A percentile compares a stretch with the other conserved stretches of the same genome.
These are phyloP conservation scores for Sebastes aleutianus DNA, from an alignment of 2,797 vertebrate genomes.

Conservation along the genomic window DNA sequence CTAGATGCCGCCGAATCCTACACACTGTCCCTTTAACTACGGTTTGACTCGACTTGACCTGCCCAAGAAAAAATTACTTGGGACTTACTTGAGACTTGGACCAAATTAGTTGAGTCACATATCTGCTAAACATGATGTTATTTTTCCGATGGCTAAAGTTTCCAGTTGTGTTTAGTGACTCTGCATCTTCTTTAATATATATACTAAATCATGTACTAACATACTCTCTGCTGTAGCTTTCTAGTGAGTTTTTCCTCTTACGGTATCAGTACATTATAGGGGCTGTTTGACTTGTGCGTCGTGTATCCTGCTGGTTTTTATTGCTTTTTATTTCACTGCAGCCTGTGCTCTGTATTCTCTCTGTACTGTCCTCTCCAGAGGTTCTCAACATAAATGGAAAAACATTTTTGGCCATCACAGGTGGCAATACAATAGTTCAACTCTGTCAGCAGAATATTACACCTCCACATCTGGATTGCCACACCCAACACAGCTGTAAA, in stretches of 20 bases:
- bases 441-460: background rate
- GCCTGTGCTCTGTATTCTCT: background rate
- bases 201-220: too few relatives aligned
- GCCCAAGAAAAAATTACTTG: too few relatives aligned
- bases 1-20: too few relatives aligned
- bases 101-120: too few relatives aligned
- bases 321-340: background rate
- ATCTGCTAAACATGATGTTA: too few relatives aligned
- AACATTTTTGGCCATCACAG: background rate
- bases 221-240: too few relatives aligned
- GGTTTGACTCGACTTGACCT: too few relatives aligned
- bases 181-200: too few relatives aligned
- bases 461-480: constrained; percentile 20
- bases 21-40: too few relatives aligned
- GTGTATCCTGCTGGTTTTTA: background rate
- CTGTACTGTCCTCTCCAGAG: background rate
- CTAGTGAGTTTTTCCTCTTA: background rate
- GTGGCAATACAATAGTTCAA: background rate
- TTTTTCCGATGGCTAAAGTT: too few relatives aligned
- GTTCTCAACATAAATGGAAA: background rate
- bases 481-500: constrained; percentile 15
- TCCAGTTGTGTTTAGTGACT: too few relatives aligned
- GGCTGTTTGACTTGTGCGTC: background rate
- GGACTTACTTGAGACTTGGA: too few relatives aligned
- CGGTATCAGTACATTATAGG: background rate